Percentiles rank a stretch among this genome's conserved stretches.
These are phyloP conservation scores for Saturnia japonica DNA, from an alignment of 2,888 invertebrate genomes.

Conservation along the genomic window DNA sequence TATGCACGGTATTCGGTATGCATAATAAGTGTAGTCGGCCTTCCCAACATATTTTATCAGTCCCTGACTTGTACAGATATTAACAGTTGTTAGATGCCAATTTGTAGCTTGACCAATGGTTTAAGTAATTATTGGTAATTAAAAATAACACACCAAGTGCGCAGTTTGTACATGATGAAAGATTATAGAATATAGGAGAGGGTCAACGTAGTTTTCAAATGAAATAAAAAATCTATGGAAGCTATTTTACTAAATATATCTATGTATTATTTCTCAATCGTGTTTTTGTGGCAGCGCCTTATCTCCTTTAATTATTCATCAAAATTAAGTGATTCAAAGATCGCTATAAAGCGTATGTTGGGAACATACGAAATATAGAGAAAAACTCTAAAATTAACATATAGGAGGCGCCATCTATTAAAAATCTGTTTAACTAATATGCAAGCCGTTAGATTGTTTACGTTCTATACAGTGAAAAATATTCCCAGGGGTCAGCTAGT, in stretches of 20 bases:
- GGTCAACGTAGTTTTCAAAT: background rate
- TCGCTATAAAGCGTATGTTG: too few species aligned
- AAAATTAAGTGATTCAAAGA: too few species aligned
- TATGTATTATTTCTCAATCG: too few species aligned
- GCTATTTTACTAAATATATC: background rate
- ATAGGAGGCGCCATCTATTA: too few species aligned
- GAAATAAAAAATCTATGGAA: background rate
- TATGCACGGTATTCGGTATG: background rate
- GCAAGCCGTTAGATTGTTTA: too few species aligned
- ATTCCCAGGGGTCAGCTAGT: too few species aligned
- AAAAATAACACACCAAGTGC: slow-evolving; percentile 9
- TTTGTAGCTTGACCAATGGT: slow-evolving; percentile 27
- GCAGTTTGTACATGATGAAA: background rate
- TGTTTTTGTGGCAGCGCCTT: too few species aligned
- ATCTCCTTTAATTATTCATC: too few species aligned
- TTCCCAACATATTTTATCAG: slow-evolving; percentile 49
- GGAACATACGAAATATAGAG: too few species aligned
- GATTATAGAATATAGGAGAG: background rate
- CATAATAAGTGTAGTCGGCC: slow-evolving; percentile 41
- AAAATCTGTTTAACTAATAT: too few species aligned
- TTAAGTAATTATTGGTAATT: slow-evolving; percentile 10
- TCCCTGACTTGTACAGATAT: slow-evolving; percentile 42
- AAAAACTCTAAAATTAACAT: too few species aligned
- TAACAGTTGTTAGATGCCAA: slow-evolving; percentile 29
- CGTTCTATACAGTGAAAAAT: too few species aligned